A percentile compares a stretch with the other conserved stretches of the same genome.
Conservation (phyloP, 2,888 invertebrate species). For the Spodoptera littoralis region DNA sequence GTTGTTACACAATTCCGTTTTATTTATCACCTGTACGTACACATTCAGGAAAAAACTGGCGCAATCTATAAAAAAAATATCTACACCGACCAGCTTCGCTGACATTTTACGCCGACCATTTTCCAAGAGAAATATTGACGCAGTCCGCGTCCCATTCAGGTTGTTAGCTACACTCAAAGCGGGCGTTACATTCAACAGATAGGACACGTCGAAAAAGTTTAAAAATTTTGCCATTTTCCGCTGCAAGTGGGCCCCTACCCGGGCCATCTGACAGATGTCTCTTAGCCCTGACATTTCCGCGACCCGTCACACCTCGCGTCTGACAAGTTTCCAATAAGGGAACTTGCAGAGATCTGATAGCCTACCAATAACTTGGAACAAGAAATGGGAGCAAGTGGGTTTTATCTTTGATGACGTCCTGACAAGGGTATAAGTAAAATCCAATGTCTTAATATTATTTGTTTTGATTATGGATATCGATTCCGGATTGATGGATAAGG, state of each 20-base stretch:
- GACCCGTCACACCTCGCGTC: constrained; percentile 57
- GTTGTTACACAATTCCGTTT: too few species aligned
- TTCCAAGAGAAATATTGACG: constrained; percentile 19
- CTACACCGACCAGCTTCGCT: neutral
- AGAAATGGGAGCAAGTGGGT: constrained; percentile 46
- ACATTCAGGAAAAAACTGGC: neutral
- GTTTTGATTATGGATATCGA: constrained; percentile 16
- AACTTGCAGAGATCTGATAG: constrained; percentile 52
- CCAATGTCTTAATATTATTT: constrained; percentile 23
- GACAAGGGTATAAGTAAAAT: constrained; percentile 42
- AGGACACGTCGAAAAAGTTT: constrained; percentile 4
- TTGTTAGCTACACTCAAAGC: constrained; percentile 17
- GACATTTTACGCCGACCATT: constrained; percentile 12
- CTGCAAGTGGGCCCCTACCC: constrained; percentile 37
- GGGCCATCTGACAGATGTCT: constrained; percentile 63
- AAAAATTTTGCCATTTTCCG: constrained; percentile 14
- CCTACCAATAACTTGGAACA: constrained; percentile 55
- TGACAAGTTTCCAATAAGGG: constrained; percentile 70
- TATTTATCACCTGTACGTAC: too few species aligned
- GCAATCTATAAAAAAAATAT: neutral
- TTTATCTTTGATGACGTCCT: constrained; percentile 48
- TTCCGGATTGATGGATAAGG: neutral
- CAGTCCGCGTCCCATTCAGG: neutral
- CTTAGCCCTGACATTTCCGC: constrained; percentile 64
- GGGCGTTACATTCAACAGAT: constrained; percentile 16